Base-by-base conservation (phyloP, 2,113 vertebrate species). In the Ailurus styani region DNA sequence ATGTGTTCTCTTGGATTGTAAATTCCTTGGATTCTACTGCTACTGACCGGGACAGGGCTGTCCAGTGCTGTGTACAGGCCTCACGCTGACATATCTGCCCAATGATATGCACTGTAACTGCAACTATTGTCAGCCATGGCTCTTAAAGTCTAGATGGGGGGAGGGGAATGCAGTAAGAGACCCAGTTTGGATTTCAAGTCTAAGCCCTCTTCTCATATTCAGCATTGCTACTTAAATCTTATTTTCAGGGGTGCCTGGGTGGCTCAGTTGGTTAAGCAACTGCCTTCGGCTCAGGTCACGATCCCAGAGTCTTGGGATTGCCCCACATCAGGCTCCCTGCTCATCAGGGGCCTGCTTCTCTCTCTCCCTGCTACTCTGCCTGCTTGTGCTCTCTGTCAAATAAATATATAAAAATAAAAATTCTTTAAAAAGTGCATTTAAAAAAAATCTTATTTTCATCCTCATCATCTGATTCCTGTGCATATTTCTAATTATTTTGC, bases 401-500 rank as follows among this genome's bases (percentile, higher is more conserved):
- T n/a, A n/a, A n/a, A n/a, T n/a, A n/a, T n/a, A n/a, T n/a, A n/a
- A n/a, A n/a, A n/a, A n/a, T n/a, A n/a, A n/a, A n/a, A n/a, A n/a
- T n/a, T n/a, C n/a, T n/a, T n/a, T n/a, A n/a, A n/a, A n/a, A n/a
- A n/a, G n/a, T n/a, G n/a, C n/a, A n/a, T n/a, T n/a, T n/a, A n/a
- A n/a, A n/a, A n/a, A n/a, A 27, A 37, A 60, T 68, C 1, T 60
- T 73, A 68, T 40, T 75, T 77, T 55, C 13, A 7, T 31, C 15
- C 9, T 23, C 54, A 52, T 52, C 11, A 10, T 25, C 6, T 34
- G 17, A 57, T 54, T 40, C 45, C 10, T 72, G 27, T 75, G 42
- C 11, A 52, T 25, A 57, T 89, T 91, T 79, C 29, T 62, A 62
- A 85, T 57, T 66, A 85, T 52, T 93, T 93, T 68, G 37, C 78